Evolutionary conservation across 1,140 invertebrate species (phyloP), one percentile per base, ranked within the genome.

Genomic region (Trichonephila clavipes): DNA sequence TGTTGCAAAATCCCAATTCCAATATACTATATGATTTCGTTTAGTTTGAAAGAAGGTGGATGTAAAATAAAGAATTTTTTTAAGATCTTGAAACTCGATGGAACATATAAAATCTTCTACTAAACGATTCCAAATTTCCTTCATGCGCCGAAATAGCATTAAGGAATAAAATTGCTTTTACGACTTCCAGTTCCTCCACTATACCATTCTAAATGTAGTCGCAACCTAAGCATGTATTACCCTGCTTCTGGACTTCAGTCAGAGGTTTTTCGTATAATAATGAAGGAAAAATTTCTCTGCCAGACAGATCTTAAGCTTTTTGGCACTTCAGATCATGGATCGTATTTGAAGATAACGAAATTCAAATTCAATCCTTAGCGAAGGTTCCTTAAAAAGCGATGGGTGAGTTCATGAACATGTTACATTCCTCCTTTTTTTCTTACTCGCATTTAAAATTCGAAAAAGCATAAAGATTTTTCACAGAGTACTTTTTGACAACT

Each of bases 151-250:
- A 82, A 92, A 83, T 28, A 92, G 90, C 59, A 66, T 51, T 64
- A 85, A 59, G 51, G 81, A 92, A 85, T 85, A 92, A 92, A 92
- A 85, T 92, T 51, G 90, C 81, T 85, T 92, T 92, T 92, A 92
- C 90, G 90, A 92, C 77, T 83, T 92, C 61, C 58, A 87, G 61
- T 62, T 28, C 58, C n/a, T 24, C 85, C 58, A 24, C 58, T 69
- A 44, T 18, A 40, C 77, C 21, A 61, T 82, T 14, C 21, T 62
- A 7, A 58, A 28, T 92, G 81, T 28, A 59, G 21, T 59, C 28
- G 62, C 61, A 92, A 91, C 12, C 61, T 1, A 85, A 85, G 90
- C 61, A 85, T 92, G 85, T 66, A 92, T 92, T 85, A 92, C 82
- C 24, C 21, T 21, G 59, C 81, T 82, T 85, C 90, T 83, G 44